Evolutionary conservation across 92 coral and sea anemone genomes (phyloP), one percentile per base, ranked within the genome.

Genomic region (Isaurus tuberculatus): DNA sequence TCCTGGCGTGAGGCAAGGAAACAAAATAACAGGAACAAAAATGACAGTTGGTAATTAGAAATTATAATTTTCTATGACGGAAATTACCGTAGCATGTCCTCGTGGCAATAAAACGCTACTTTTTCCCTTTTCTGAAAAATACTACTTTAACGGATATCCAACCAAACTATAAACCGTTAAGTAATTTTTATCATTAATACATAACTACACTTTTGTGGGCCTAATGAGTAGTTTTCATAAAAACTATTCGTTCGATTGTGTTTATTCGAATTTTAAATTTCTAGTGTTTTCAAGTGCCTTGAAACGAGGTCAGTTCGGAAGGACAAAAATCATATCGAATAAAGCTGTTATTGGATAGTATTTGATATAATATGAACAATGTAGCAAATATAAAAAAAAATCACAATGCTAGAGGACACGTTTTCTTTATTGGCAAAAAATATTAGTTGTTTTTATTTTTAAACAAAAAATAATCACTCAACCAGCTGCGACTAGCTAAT

Each of bases 31-130:
- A 42, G 16, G 40, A 64, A 77, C 33, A 22, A 64, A 77, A 58
- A 57, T 34, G 23, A 77, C 82, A 26, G 17, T 28, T 33, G 6
- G 34, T 7, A 32, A 55, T 57, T 11, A 16, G 74, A 42, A 70
- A 32, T 53, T 57, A 30, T 28, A 74, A 31, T 53, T 73, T 74
- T 53, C 33, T 48, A 51, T 51, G 30, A 74, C 37, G 28, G 28
- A 74, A 74, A 74, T 74, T 74, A 48, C 65, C 80, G 49, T 8
- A 53, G 61, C 20, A 55, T 55, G 6, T 10, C 1, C 63, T n/a
- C 3, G n/a, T 55, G 23, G 22, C 63, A 3, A 55, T 19, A 22
- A 20, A 2, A 4, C 23, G 8, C 7, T 55, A 13, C 16, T 0
- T 15, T 49, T 15, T 15, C 58, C 3, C 58, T 15, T 15, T 22